Percentiles rank a stretch among this genome's conserved stretches.
Evolutionary conservation across 2,888 invertebrate genomes (phyloP).

Genomic region (Gryllus longicercus): DNA sequence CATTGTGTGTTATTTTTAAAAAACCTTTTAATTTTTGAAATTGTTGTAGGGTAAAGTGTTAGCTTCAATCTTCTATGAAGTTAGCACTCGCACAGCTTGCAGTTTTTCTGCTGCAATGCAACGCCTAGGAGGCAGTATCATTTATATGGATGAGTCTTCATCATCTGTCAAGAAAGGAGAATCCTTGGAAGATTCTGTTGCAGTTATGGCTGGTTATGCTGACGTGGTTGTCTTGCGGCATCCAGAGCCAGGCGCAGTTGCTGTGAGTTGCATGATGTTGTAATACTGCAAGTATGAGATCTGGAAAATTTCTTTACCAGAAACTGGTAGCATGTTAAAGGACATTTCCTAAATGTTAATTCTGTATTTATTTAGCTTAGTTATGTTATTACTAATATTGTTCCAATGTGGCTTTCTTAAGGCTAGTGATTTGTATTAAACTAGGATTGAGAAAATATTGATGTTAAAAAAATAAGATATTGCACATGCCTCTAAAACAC

Average conservation of each 20-base stretch:
- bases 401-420: too few relatives aligned
- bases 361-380: too few relatives aligned
- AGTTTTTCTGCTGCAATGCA: conserved; percentile 98
- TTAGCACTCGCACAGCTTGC: conserved; percentile 91
- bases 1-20: conserved; percentile 23
- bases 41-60: conserved; percentile 76
- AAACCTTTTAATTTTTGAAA: conserved; percentile 27
- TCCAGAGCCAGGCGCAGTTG: conserved; percentile 86
- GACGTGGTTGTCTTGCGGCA: conserved; percentile 94
- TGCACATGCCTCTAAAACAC: too few relatives aligned
- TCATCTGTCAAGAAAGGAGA: conserved; percentile 98
- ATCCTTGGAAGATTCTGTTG: conserved; percentile 82
- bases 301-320: too few relatives aligned
- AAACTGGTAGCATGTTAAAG: too few relatives aligned
- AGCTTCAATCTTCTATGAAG: conserved; percentile 97
- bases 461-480: too few relatives aligned
- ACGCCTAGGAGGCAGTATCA: conserved; percentile 88
- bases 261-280: conserved; percentile 55
- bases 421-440: too few relatives aligned
- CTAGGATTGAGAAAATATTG: too few relatives aligned
- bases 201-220: conserved; percentile 86
- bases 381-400: too few relatives aligned
- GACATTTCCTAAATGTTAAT: too few relatives aligned
- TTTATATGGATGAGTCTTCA: conserved; percentile 82
- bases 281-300: too few relatives aligned